phyloP scores from a whole-genome alignment of 2,797 vertebrate species.

The Amphiprion clarkii region DNA sequence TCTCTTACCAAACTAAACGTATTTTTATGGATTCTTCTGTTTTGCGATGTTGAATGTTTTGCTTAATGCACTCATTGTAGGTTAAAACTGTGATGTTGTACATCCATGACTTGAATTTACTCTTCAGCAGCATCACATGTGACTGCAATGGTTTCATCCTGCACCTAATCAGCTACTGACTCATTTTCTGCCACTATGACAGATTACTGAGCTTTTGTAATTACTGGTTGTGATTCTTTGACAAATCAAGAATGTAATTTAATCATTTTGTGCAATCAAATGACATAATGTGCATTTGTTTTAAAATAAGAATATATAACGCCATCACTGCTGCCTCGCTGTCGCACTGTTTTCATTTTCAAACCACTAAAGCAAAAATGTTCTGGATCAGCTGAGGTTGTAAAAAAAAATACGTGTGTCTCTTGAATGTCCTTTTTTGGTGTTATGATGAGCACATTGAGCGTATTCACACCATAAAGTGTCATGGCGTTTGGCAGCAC shows the following conservation, averaged over 20 bases:
- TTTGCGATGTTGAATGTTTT: slow-evolving; percentile 23
- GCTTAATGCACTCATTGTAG: background rate
- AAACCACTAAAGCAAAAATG: background rate
- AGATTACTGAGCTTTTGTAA: slow-evolving; percentile 19
- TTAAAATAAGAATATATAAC: slow-evolving; percentile 1
- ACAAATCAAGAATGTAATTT: slow-evolving; percentile 36
- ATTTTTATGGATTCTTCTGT: background rate
- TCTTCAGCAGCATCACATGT: background rate
- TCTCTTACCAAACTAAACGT: background rate
- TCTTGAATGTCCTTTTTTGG: background rate
- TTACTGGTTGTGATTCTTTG: slow-evolving; percentile 12
- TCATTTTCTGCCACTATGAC: slow-evolving; percentile 16
- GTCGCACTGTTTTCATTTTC: background rate
- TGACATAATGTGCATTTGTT: slow-evolving; percentile 13
- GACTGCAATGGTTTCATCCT: background rate
- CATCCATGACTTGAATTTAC: slow-evolving; percentile 42
- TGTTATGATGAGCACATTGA: background rate
- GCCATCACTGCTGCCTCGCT: background rate
- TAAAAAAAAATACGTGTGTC: background rate
- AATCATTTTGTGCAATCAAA: slow-evolving; percentile 55
- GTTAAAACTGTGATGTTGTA: slow-evolving; percentile 27
- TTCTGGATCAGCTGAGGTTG: background rate
- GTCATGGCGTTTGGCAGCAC: no score
- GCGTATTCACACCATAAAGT: no score
- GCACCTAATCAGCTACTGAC: background rate